Percentiles rank a stretch among this genome's conserved stretches.
Conservation (phyloP, 2,888 invertebrate species). For the Acanthosepion esculentum region DNA sequence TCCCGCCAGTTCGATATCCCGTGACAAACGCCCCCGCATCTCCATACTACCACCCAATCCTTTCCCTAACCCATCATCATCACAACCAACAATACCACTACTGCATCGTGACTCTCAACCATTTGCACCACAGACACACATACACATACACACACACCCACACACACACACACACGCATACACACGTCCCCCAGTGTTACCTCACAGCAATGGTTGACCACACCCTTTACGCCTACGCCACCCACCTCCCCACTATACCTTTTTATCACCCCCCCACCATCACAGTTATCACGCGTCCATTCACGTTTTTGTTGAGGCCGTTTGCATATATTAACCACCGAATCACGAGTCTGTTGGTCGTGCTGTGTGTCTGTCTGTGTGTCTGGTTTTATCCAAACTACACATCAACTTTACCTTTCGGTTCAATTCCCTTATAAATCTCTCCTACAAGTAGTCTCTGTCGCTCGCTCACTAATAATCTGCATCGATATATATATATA, state of each 20-base stretch:
- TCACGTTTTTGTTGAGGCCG: slow-evolving; percentile 11
- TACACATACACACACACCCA: no score
- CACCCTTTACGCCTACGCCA: background rate
- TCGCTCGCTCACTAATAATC: no score
- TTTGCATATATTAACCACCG: background rate
- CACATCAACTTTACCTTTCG: background rate
- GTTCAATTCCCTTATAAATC: background rate
- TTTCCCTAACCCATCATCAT: background rate
- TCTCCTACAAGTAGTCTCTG: no score
- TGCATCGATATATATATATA: no score
- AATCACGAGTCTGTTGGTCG: slow-evolving; percentile 15
- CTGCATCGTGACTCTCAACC: no score
- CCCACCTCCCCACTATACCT: background rate
- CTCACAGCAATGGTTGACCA: no score
- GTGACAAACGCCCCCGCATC: slow-evolving; percentile 33
- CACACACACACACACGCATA: no score
- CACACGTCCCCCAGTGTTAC: no score
- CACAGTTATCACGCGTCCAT: background rate
- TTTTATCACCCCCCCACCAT: background rate
- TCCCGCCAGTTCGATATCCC: slow-evolving; percentile 33
- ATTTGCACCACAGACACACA: no score
- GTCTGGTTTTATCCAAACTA: background rate
- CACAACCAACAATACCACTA: background rate
- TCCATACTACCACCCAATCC: background rate
- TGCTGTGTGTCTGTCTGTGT: slow-evolving; percentile 16